Percentiles rank a stretch among this genome's conserved stretches.
phyloP scores from a whole-genome alignment of 2,113 vertebrate species.

The Lamprotornis superbus region DNA sequence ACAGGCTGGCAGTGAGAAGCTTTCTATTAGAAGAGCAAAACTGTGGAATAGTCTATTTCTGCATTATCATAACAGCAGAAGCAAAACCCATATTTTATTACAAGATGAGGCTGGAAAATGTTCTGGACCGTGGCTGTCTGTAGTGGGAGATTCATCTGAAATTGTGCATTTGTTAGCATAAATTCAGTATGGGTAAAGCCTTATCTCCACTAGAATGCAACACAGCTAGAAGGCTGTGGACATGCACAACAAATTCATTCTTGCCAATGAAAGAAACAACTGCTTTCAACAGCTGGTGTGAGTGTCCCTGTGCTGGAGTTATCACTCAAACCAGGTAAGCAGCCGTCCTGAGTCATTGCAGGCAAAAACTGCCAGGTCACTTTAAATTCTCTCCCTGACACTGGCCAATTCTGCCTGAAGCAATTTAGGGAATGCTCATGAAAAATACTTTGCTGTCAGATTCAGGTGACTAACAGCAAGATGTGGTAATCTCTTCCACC shows the following conservation, averaged over 20 bases:
- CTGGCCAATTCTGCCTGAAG: neutral
- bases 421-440: neutral
- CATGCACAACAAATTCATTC: neutral
- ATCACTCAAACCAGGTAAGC: neutral
- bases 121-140: neutral
- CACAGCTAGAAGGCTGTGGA: neutral
- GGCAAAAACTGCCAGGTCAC: neutral
- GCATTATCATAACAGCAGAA: neutral
- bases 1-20: neutral
- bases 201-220: neutral
- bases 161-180: neutral
- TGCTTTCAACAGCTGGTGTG: neutral
- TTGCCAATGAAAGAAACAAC: neutral
- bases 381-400: neutral
- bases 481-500: neutral
- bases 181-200: neutral
- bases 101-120: neutral
- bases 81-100: rapidly evolving
- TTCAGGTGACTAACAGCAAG: neutral
- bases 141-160: neutral
- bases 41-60: neutral
- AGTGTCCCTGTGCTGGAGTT: neutral
- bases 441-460: neutral
- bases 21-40: neutral
- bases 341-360: rapidly evolving